Evolutionary conservation across 2,113 vertebrate species (phyloP), one percentile per base, ranked within the genome.

Genomic region (Axis porcinus): DNA sequence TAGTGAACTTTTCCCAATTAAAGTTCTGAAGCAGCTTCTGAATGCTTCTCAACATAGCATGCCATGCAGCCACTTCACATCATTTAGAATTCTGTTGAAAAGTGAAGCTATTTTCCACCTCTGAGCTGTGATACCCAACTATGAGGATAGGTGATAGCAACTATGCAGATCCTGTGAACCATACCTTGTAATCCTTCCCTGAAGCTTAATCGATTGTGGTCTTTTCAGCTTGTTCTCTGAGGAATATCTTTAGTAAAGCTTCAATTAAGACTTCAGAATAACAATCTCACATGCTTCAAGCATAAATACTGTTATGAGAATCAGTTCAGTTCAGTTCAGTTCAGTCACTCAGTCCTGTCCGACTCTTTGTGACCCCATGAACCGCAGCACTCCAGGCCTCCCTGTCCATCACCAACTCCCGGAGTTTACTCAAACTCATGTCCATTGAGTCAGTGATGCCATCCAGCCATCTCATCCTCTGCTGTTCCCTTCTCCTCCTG

Each of bases 231-330:
- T 85, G 40, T 55, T 64, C 52, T 50, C 70, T 36, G 54, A 87
- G 33, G 14, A 30, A 10, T n/a, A 7, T 83, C 90, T 70, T 50
- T 47, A 64, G 5, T 6, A 27, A 50, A 21, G 25, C 33, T 91
- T 78, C 67, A 79, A 45, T 25, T 2, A 23, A 95, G 70, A 36
- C 57, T 92, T 86, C n/a, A 82, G 88, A 43, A 93, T 7, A 33
- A 67, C 50, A 28, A 2, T 36, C 33, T 36, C 60, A 19, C 25
- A 47, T 2, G 2, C 95, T 92, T 97, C 96, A 96, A 93, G 64
- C 17, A 86, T 40, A 86, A 88, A 57, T 81, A 94, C 92, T 43
- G 43, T 57, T 30, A 15, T 57, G 47, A 92, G 87, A 96, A 89
- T 58, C 23, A 27, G 57, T 70, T 70, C 67, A 36, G 19, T 36